phyloP scores from a whole-genome alignment of 2,888 invertebrate species.

The Mermis nigrescens region DNA sequence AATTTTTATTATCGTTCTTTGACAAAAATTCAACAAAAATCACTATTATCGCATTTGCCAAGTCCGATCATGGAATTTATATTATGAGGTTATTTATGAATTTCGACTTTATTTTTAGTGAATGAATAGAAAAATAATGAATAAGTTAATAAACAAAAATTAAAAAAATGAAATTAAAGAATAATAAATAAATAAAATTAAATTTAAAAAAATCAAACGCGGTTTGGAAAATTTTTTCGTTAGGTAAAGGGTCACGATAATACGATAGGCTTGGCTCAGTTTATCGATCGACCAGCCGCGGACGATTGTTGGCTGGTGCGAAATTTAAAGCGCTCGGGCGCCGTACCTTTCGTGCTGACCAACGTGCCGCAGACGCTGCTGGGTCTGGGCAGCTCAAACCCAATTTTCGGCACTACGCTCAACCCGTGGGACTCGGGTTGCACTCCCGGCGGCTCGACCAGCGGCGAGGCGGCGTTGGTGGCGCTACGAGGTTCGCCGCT shows the following conservation, averaged over 20 bases:
- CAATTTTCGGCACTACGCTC: slow-evolving; percentile 28
- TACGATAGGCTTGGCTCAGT: not conserved
- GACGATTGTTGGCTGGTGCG: slow-evolving; percentile 18
- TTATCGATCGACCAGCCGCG: slow-evolving; percentile 14
- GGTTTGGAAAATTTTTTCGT: not conserved
- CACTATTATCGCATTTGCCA: too few species aligned
- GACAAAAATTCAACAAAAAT: too few species aligned
- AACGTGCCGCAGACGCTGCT: slow-evolving; percentile 28
- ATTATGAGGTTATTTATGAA: too few species aligned
- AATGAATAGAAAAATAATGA: too few species aligned
- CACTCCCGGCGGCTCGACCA: slow-evolving; percentile 34
- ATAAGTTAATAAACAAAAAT: too few species aligned
- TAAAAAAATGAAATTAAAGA: too few species aligned
- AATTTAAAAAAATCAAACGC: too few species aligned
- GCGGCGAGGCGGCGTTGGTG: slow-evolving; percentile 34
- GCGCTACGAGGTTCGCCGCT: slow-evolving; percentile 33
- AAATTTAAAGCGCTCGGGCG: slow-evolving; percentile 26
- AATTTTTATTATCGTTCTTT: too few species aligned
- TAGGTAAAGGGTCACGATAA: not conserved
- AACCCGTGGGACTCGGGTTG: slow-evolving; percentile 27
- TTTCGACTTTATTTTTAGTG: too few species aligned
- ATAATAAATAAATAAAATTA: too few species aligned
- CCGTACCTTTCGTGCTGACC: slow-evolving; percentile 35
- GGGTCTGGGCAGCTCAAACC: slow-evolving; percentile 21
- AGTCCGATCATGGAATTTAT: too few species aligned